Evolutionary conservation across 2,113 vertebrate genomes (phyloP).

Genomic region (Romanogobio albipinnatus): DNA sequence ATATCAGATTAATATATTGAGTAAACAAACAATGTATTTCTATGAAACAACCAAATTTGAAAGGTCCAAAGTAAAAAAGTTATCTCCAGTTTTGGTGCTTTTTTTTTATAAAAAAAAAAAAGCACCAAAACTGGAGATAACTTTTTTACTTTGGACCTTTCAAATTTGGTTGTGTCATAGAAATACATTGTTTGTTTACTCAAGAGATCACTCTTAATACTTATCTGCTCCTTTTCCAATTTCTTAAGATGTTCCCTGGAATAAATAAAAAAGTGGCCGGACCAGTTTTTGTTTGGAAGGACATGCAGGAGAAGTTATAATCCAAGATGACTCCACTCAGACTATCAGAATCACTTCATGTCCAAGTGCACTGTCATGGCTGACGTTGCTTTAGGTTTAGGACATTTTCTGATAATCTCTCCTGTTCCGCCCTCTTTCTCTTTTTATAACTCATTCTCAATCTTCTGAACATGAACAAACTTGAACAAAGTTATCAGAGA

Average conservation of each 20-base stretch:
- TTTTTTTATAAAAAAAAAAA: too few species aligned
- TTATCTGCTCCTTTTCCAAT: background rate
- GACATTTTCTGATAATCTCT: conserved; percentile 30
- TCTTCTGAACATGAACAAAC: conserved; percentile 16
- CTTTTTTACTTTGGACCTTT: background rate
- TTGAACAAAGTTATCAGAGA: conserved; percentile 7
- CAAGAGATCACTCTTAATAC: background rate
- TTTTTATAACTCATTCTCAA: conserved; percentile 7
- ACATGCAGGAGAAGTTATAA: conserved; percentile 1
- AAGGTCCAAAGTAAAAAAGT: background rate
- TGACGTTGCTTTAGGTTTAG: conserved; percentile 1
- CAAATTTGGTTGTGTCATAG: background rate
- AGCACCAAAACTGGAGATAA: background rate
- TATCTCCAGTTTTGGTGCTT: background rate
- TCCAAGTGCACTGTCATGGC: conserved; percentile 22
- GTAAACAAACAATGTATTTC: background rate
- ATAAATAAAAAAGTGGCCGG: conserved; percentile 2
- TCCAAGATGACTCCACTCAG: conserved; percentile 9
- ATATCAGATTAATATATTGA: background rate
- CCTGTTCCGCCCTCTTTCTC: background rate
- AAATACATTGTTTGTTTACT: background rate
- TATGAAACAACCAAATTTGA: background rate
- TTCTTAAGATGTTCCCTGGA: background rate
- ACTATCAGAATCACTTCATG: conserved; percentile 15
- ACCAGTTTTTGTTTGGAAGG: background rate